These are phyloP conservation scores for Calameuta filiformis DNA, from an alignment of 2,888 invertebrate species.

Conservation along the genomic window DNA sequence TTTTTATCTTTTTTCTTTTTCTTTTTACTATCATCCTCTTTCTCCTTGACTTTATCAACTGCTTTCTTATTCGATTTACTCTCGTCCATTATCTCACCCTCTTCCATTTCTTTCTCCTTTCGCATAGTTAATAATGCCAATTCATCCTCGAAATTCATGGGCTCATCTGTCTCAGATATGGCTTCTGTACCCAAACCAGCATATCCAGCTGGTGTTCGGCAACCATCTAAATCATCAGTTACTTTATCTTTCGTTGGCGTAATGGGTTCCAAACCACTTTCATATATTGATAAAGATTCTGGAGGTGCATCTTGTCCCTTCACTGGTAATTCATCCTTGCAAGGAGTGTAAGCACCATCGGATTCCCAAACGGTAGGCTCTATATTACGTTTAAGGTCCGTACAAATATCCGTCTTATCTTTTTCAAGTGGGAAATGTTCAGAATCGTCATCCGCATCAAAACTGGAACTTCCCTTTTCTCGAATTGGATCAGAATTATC, in stretches of 20 bases:
- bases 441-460: conserved; percentile 38
- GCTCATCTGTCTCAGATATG: conserved; percentile 65
- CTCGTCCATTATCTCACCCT: conserved; percentile 62
- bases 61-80: conserved; percentile 44
- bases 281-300: conserved; percentile 34
- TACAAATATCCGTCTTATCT: conserved; percentile 26
- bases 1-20: conserved; percentile 70
- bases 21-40: conserved; percentile 63
- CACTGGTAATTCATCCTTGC: conserved; percentile 58
- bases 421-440: conserved; percentile 52
- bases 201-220: conserved; percentile 63
- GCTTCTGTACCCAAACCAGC: conserved; percentile 66
- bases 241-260: conserved; percentile 56
- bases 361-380: conserved; percentile 51
- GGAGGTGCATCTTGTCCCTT: conserved; percentile 37
- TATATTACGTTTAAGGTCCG: not conserved
- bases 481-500: conserved; percentile 26
- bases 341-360: conserved; percentile 61
- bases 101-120: conserved; percentile 64
- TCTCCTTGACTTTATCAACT: conserved; percentile 49
- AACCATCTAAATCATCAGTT: conserved; percentile 58
- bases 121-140: conserved; percentile 58
- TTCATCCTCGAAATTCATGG: conserved; percentile 64
- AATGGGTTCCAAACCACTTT: conserved; percentile 60
- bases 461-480: conserved; percentile 26